Conservation (phyloP, 2,113 vertebrate species). For the Myotis davidii region DNA sequence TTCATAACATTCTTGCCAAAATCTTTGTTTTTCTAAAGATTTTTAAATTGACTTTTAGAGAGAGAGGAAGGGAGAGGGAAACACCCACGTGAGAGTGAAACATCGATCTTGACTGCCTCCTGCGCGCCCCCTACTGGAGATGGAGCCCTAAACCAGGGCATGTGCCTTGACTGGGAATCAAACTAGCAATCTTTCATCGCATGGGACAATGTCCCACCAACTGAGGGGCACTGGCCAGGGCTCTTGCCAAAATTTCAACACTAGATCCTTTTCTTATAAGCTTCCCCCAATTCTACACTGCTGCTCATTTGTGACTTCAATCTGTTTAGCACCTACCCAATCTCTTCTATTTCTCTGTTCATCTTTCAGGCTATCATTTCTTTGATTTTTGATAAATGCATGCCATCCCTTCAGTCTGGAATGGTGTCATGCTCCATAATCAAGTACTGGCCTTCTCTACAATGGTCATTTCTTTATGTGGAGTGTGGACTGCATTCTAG, state of each 20-base stretch:
- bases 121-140: too few relatives aligned
- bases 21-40: not conserved
- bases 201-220: too few relatives aligned
- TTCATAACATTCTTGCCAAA: not conserved
- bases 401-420: not conserved
- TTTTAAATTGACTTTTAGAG: too few relatives aligned
- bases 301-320: not conserved
- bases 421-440: not conserved
- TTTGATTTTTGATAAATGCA: not conserved
- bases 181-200: too few relatives aligned
- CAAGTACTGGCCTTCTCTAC: not conserved
- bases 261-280: constrained; percentile 12
- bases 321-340: not conserved
- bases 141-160: too few relatives aligned
- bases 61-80: too few relatives aligned
- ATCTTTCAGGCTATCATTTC: not conserved
- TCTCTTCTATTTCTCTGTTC: not conserved
- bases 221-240: too few relatives aligned
- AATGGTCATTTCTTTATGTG: not conserved
- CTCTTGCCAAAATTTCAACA: not conserved
- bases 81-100: too few relatives aligned
- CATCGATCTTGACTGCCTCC: too few relatives aligned
- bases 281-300: not conserved
- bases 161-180: too few relatives aligned
- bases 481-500: not conserved